Evolutionary conservation across 2,113 vertebrate genomes (phyloP).

Genomic region (Silurus glanis): DNA sequence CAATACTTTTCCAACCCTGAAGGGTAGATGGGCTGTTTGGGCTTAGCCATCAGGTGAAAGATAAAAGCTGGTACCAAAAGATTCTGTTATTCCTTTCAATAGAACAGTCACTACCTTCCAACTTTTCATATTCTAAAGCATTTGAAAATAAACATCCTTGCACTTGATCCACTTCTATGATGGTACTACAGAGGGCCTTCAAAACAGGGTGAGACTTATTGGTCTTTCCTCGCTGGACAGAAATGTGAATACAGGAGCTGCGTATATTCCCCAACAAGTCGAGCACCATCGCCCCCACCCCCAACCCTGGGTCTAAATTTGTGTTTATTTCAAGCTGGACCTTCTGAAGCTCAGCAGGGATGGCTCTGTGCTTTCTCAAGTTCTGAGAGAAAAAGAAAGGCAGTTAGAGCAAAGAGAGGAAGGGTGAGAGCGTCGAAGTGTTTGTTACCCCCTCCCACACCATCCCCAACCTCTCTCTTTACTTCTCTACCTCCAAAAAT

Average conservation of each 20-base stretch:
- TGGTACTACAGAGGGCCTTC: not conserved
- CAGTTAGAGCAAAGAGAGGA: conserved; percentile 41
- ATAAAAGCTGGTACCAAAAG: not conserved
- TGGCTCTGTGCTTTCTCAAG: conserved; percentile 65
- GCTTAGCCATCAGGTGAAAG: not conserved
- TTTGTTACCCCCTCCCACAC: conserved; percentile 31
- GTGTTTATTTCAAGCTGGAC: conserved; percentile 56
- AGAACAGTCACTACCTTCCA: not conserved
- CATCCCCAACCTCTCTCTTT: conserved; percentile 6
- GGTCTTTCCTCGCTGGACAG: conserved; percentile 8
- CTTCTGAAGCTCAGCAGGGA: conserved; percentile 63
- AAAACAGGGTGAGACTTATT: not conserved
- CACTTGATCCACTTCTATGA: conserved; percentile 4
- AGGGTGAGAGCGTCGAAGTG: conserved; percentile 20
- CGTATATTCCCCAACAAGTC: not conserved
- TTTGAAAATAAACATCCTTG: conserved; percentile 4
- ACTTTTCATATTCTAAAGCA: conserved; percentile 1
- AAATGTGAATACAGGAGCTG: not conserved
- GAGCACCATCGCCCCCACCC: not conserved
- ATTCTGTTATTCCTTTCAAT: not conserved
- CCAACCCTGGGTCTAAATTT: conserved; percentile 33
- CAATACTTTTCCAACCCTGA: not conserved
- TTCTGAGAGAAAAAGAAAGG: conserved; percentile 52
- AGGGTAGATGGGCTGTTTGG: not conserved
- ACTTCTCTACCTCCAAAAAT: conserved; percentile 31